Percentiles rank a stretch among this genome's conserved stretches.
These are phyloP conservation scores for Telenomus remus DNA, from an alignment of 1,140 invertebrate genomes.

Conservation along the genomic window DNA sequence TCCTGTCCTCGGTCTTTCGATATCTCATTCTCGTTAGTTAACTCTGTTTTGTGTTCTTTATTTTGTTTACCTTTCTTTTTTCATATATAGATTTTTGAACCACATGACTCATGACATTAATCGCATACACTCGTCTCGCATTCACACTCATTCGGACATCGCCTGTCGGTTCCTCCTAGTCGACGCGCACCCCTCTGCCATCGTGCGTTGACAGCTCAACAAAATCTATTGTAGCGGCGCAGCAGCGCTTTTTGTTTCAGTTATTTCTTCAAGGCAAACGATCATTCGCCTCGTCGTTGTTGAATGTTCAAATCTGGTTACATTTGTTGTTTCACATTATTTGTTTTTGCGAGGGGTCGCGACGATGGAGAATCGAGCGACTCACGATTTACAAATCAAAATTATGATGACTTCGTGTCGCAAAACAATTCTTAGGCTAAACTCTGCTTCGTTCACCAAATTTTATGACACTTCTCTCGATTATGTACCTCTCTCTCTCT, in stretches of 20 bases:
- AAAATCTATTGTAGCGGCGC: background rate
- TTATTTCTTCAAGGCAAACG: background rate
- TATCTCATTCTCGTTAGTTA: conserved; percentile 32
- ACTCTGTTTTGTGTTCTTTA: conserved; percentile 33
- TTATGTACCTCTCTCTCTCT: background rate
- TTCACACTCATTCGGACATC: conserved; percentile 32
- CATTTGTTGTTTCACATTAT: background rate
- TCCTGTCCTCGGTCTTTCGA: conserved; percentile 39
- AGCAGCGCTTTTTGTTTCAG: no score
- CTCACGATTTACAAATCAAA: conserved; percentile 43
- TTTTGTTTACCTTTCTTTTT: conserved; percentile 24
- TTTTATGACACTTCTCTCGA: no score
- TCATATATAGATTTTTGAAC: conserved; percentile 35
- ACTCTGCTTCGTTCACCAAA: conserved; percentile 23
- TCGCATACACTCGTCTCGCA: conserved; percentile 26
- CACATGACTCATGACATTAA: conserved; percentile 24
- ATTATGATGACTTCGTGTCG: conserved; percentile 48
- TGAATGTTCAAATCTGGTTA: background rate
- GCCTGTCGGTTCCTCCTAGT: conserved; percentile 26
- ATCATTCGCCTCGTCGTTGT: background rate
- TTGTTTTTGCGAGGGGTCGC: conserved; percentile 8
- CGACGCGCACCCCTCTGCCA: conserved; percentile 21
- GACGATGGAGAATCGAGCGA: conserved; percentile 44
- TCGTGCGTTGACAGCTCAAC: conserved; percentile 13
- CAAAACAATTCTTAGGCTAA: conserved; percentile 28